phyloP scores from a whole-genome alignment of 2,888 invertebrate genomes.

The Myathropa florea region DNA sequence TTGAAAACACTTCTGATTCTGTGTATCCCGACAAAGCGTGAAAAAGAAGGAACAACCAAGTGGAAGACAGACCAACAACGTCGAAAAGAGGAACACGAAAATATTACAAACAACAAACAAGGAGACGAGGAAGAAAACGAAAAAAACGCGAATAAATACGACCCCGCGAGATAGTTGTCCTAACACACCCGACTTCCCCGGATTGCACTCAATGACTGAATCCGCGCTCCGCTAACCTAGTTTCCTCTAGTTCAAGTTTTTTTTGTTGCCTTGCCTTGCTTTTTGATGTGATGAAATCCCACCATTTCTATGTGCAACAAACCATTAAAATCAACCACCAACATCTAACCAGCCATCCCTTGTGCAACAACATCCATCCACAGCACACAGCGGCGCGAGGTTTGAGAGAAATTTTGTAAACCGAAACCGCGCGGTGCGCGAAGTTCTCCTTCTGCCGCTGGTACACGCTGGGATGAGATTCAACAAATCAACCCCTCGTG shows the following conservation, averaged over 20 bases:
- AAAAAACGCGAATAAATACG: constrained; percentile 29
- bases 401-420: not conserved
- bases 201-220: constrained; percentile 80
- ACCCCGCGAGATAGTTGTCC: constrained; percentile 45
- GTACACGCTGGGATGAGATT: constrained; percentile 44
- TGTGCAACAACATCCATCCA: constrained; percentile 5
- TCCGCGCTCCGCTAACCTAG: constrained; percentile 57
- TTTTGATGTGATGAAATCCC: constrained; percentile 14
- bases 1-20: constrained; percentile 18
- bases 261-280: too few relatives aligned
- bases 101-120: constrained; percentile 21
- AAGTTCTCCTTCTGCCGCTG: not conserved
- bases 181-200: constrained; percentile 78
- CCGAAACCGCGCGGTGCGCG: constrained; percentile 7
- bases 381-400: not conserved
- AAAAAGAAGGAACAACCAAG: not conserved
- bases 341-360: constrained; percentile 40
- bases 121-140: constrained; percentile 28
- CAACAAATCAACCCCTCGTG: not conserved
- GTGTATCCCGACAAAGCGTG: not conserved
- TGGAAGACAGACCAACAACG: not conserved
- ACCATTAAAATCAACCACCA: constrained; percentile 59
- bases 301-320: constrained; percentile 44
- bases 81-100: constrained; percentile 30
- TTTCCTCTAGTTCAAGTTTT: constrained; percentile 14